Conservation (phyloP, 1,140 invertebrate species). For the Drosophila murphyi region DNA sequence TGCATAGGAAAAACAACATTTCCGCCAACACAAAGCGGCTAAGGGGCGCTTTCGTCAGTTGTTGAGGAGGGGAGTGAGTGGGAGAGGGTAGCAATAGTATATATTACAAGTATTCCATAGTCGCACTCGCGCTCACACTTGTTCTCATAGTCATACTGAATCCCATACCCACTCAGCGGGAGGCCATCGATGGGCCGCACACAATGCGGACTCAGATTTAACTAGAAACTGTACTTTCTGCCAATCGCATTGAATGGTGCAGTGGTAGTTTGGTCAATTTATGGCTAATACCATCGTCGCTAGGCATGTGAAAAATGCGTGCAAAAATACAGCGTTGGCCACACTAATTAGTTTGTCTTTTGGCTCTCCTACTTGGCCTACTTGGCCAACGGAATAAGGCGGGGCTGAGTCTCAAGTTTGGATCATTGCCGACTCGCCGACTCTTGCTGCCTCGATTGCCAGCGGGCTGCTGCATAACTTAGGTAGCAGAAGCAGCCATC, state of each 20-base stretch:
- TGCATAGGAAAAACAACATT: constrained; percentile 61
- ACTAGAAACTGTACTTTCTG: constrained; percentile 66
- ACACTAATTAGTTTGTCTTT: constrained; percentile 78
- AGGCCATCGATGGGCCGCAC: constrained; percentile 55
- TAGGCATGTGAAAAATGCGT: constrained; percentile 55
- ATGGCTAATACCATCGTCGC: constrained; percentile 45
- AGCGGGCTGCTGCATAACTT: constrained; percentile 75
- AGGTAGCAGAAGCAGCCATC: constrained; percentile 53
- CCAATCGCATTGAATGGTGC: constrained; percentile 38
- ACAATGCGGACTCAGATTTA: constrained; percentile 59
- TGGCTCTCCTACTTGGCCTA: constrained; percentile 17
- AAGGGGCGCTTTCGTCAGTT: constrained; percentile 27
- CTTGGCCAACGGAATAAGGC: constrained; percentile 24
- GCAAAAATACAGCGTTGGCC: constrained; percentile 51
- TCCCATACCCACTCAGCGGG: constrained; percentile 44
- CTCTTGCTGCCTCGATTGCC: constrained; percentile 26
- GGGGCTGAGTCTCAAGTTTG: constrained; percentile 14
- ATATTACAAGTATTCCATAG: constrained; percentile 38
- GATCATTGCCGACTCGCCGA: constrained; percentile 13
- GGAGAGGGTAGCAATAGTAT: constrained; percentile 31
- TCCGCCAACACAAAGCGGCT: constrained; percentile 55
- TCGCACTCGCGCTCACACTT: constrained; percentile 21
- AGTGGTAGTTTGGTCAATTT: constrained; percentile 35
- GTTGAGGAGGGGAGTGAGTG: background rate
- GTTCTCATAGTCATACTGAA: constrained; percentile 26